Base-by-base conservation (phyloP, 2,113 vertebrate species). In the Eudyptes chrysolophus region DNA sequence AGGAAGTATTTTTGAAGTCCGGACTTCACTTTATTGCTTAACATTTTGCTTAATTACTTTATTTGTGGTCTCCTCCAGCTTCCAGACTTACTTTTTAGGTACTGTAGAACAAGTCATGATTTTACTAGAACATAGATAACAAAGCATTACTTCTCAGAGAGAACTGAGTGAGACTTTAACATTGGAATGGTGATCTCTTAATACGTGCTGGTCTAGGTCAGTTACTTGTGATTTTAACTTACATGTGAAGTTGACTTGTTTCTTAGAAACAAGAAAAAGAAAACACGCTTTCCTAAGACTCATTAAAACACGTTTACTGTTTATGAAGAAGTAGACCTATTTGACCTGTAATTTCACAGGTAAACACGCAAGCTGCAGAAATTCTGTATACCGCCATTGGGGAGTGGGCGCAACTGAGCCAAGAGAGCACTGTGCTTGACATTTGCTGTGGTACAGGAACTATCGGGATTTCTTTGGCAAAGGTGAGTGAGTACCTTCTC, bases 361-460 rank as follows among this genome's bases (percentile, higher is more conserved):
- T 99, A 40, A 99, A 99, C 93, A 99, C 99, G 0, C 98, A 96
- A 18, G 99, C 99, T 42, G 99, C 99, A 0, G 99, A 99, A 93
- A 98, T 99, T 49, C 87, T 99, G 71, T 99, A 99, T 91, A 98
- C 98, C 0, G 96, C 98, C 55, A 99, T 99, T 32, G 98, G 98
- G 60, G 99, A 99, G 32, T 99, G 99, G 99, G 99, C 98, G 1
- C 98, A 99, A 32, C 97, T 99, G 97, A 98, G 98, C 36, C 88
- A 96, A 2, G 98, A 98, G 81, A 99, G 98, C 96, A 99, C 98
- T 0, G 98, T 99, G 9, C 97, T 99, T 90, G 99, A 99, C 13
- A 98, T 99, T 21, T 99, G 99, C 94, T 99, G 99, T 19, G 99
- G 99, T 30, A 99, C 99, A 0, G 99, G 99, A 89, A 99, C 99